Base-by-base conservation (phyloP, 1,140 invertebrate species). In the Acromyrmex charruanus region DNA sequence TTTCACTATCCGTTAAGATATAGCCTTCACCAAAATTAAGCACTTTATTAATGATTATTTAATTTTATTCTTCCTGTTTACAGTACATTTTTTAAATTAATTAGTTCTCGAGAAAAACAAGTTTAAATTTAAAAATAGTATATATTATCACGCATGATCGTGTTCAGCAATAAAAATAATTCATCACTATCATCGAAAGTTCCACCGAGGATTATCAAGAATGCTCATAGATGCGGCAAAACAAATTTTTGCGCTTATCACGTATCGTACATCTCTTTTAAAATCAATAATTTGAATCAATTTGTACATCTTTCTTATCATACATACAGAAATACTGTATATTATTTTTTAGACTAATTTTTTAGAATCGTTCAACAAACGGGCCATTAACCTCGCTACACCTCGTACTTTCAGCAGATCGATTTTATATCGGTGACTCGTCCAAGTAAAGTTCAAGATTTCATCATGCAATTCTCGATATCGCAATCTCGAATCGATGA, bases 401-500 rank as follows among this genome's bases (percentile, higher is more conserved):
- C 21, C 21, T 21, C 0, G 0, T 71, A 58, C 55, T 58, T 81
- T 81, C 14, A 35, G 14, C 6, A 21, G 44, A n/a, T 53, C 12
- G 0, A 53, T 18, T 25, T 69, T 53, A 53, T 69, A 12, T 3
- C 28, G 44, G 3, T 81, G 9, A 80, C 53, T 55, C n/a, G n/a
- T 49, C 39, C 12, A 35, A 84, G 58, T 61, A 59, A 61, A 72
- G 55, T 74, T 74, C 55, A 51, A 10, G 69, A 74, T 72, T 61
- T 74, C 81, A 69, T 82, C 68, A 89, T 65, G 88, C 77, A 58
- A 66, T 84, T 84, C 39, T 12, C n/a, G 58, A 58, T 61, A 90
- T 91, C 88, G 85, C 87, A 88, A 72, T 85, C 49, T 53, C 61
- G 21, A 59, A 77, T 85, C 72, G 21, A 65, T 77, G 84, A 84